phyloP scores from a whole-genome alignment of 2,888 invertebrate genomes.

The Torymus tubicola region DNA sequence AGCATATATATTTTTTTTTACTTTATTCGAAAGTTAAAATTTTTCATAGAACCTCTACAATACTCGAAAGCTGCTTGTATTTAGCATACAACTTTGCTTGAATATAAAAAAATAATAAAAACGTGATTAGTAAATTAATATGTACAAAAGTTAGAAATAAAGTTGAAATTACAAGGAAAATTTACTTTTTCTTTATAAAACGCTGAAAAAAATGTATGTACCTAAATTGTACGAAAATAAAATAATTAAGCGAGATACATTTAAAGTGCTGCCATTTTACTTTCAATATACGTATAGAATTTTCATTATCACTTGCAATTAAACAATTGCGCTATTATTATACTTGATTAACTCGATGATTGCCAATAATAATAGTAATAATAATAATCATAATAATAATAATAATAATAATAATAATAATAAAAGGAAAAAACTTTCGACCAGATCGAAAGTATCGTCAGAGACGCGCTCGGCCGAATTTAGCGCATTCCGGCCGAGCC shows the following conservation, averaged over 20 bases:
- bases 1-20: constrained; percentile 3
- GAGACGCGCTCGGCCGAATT: no score
- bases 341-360: constrained; percentile 26
- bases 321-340: constrained; percentile 9
- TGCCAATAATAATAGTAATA: constrained; percentile 12
- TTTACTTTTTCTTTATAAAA: not conserved
- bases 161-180: not conserved
- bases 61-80: constrained; percentile 17
- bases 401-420: no score
- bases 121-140: constrained; percentile 36
- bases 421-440: no score
- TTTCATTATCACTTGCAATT: constrained; percentile 32
- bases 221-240: constrained; percentile 1
- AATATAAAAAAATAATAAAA: constrained; percentile 43
- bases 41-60: constrained; percentile 14
- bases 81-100: constrained; percentile 11
- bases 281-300: constrained; percentile 47
- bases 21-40: constrained; percentile 5
- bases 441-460: no score
- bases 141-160: constrained; percentile 37
- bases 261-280: constrained; percentile 33
- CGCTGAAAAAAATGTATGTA: no score
- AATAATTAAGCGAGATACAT: constrained; percentile 12
- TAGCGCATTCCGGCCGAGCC: no score
- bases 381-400: no score